Evolutionary conservation across 2,113 vertebrate species (phyloP).

Genomic region (Bagarius yarrelli): DNA sequence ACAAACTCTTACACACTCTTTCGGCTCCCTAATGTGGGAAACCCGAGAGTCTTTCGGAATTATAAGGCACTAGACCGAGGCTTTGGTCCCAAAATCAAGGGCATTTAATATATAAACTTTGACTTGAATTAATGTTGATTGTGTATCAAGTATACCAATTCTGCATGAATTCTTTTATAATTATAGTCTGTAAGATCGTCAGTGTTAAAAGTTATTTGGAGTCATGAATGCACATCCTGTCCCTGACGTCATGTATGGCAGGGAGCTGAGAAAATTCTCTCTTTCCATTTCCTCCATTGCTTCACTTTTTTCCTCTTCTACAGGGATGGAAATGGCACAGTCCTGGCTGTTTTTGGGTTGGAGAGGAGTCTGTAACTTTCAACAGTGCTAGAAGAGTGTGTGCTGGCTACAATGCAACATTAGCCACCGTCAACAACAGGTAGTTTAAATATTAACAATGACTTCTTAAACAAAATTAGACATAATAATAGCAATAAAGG

Average conservation of each 20-base stretch:
- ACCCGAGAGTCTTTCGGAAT: neutral
- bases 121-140: neutral
- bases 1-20: neutral
- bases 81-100: neutral
- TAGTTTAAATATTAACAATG: conserved; percentile 22
- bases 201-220: conserved; percentile 14
- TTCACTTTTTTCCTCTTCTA: neutral
- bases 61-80: neutral
- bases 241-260: conserved; percentile 16
- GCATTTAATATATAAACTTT: neutral
- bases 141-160: neutral
- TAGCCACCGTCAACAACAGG: conserved; percentile 90
- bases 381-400: conserved; percentile 80
- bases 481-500: too few relatives aligned
- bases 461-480: neutral
- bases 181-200: neutral
- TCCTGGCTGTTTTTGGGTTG: conserved; percentile 91
- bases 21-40: neutral
- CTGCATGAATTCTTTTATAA: neutral
- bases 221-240: conserved; percentile 5
- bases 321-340: conserved; percentile 98
- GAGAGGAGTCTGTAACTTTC: conserved; percentile 81
- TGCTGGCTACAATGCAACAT: conserved; percentile 70
- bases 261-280: conserved; percentile 52
- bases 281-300: conserved; percentile 15